These are phyloP conservation scores for Cyclophora punctaria DNA, from an alignment of 2,888 invertebrate genomes.

Conservation along the genomic window DNA sequence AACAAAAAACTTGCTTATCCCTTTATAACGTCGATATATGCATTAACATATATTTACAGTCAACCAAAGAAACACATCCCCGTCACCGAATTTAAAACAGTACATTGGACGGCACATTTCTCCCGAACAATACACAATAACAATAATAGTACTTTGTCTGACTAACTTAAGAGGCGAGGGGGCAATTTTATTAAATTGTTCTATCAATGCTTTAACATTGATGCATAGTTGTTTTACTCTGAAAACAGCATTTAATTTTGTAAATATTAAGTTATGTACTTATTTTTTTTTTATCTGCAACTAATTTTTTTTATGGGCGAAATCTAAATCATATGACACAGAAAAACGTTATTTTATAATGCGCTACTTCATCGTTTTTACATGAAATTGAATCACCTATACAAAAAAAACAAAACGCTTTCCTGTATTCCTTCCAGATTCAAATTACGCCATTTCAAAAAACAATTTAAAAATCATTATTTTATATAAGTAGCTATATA, in stretches of 20 bases:
- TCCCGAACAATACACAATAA: conserved; percentile 12
- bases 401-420: too few species aligned
- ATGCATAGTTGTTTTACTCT: conserved; percentile 24
- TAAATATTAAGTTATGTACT: too few species aligned
- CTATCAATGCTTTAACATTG: conserved; percentile 29
- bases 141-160: conserved; percentile 8
- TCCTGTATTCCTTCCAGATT: too few species aligned
- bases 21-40: too few species aligned
- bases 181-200: conserved; percentile 27
- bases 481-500: not conserved
- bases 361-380: too few species aligned
- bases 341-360: too few species aligned
- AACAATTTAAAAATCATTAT: conserved; percentile 6
- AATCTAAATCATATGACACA: too few species aligned
- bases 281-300: too few species aligned
- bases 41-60: not conserved
- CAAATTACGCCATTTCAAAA: not conserved
- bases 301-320: too few species aligned
- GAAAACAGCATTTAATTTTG: conserved; percentile 27
- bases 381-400: too few species aligned
- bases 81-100: conserved; percentile 8
- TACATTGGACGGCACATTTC: conserved; percentile 18
- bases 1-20: too few species aligned
- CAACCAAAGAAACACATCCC: conserved; percentile 5
- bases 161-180: conserved; percentile 23